phyloP scores from a whole-genome alignment of 2,888 invertebrate genomes.

The Gerosis bhagava region DNA sequence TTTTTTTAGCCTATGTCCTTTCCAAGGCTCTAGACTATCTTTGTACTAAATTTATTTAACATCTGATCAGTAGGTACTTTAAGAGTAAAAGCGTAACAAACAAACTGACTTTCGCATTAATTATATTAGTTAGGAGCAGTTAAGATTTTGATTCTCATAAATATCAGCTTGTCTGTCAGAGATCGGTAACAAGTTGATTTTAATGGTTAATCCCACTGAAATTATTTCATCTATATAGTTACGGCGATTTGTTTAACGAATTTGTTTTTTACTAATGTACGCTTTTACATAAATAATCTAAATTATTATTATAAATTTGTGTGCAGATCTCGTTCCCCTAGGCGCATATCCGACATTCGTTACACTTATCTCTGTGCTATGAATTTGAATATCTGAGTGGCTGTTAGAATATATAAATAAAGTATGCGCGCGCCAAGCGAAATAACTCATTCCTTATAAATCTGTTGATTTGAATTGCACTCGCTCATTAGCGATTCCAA shows the following conservation, averaged over 20 bases:
- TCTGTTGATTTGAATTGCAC: constrained; percentile 77
- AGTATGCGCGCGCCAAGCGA: constrained; percentile 57
- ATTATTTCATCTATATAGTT: constrained; percentile 26
- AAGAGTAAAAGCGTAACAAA: no score
- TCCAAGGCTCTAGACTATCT: no score
- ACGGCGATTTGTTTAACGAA: constrained; percentile 28
- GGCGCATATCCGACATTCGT: constrained; percentile 46
- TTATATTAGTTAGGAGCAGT: no score
- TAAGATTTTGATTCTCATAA: no score
- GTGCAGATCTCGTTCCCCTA: constrained; percentile 32
- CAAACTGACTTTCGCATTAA: no score
- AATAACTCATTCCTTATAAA: constrained; percentile 79
- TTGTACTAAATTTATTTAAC: no score
- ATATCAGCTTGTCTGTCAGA: no score
- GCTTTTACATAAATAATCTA: constrained; percentile 24
- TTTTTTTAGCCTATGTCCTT: no score
- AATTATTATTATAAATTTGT: constrained; percentile 29
- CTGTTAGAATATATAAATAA: constrained; percentile 73
- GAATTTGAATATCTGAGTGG: constrained; percentile 60
- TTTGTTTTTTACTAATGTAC: constrained; percentile 33
- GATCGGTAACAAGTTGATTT: not conserved
- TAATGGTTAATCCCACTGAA: constrained; percentile 10
- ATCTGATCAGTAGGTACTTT: no score
- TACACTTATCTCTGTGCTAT: constrained; percentile 52
- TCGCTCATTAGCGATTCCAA: constrained; percentile 74